Evolutionary conservation across 2,888 invertebrate species (phyloP).

Genomic region (Macrosiphum euphorbiae): DNA sequence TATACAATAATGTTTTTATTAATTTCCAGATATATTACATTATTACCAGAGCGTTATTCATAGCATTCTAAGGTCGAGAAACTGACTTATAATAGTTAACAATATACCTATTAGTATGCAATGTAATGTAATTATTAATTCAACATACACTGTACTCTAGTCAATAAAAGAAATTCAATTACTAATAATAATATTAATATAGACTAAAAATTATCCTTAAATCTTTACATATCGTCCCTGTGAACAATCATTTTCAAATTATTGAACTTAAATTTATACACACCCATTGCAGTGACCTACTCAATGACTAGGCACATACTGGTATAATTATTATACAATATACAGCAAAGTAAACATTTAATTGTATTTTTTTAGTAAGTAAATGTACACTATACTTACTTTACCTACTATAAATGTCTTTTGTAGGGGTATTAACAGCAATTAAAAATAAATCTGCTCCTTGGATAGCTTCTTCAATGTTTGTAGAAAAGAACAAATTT

Average conservation of each 20-base stretch:
- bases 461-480: constrained; percentile 87
- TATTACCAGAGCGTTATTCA: no score
- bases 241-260: not conserved
- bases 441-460: constrained; percentile 98
- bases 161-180: no score
- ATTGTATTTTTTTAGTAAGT: not conserved
- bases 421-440: constrained; percentile 97
- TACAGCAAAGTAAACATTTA: not conserved
- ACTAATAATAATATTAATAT: no score
- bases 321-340: not conserved
- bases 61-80: no score
- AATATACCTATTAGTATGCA: no score
- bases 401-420: constrained; percentile 97
- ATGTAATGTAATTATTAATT: no score
- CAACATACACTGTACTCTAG: no score
- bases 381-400: constrained; percentile 71
- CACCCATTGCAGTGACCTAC: not conserved
- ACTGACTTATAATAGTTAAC: no score
- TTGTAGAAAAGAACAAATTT: constrained; percentile 95
- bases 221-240: no score
- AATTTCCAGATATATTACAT: no score
- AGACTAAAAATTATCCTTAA: no score
- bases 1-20: no score
- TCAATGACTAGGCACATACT: not conserved
- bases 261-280: not conserved